Conservation (phyloP, 1,140 invertebrate species). For the Vollenhovia emeryi region DNA sequence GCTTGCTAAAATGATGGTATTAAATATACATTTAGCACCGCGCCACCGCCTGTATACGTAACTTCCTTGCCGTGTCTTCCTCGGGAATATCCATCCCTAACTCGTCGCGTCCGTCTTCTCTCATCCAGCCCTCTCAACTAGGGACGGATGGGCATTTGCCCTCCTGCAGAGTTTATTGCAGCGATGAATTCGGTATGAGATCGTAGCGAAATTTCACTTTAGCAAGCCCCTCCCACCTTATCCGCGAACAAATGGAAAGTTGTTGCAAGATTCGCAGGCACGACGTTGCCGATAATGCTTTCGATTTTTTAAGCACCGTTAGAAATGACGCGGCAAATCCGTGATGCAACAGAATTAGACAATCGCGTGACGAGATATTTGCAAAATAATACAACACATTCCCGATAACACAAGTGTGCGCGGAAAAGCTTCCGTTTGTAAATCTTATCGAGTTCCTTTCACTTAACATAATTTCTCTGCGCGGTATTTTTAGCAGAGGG, state of each 20-base stretch:
- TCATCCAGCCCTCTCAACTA: slow-evolving; percentile 32
- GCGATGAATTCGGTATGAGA: slow-evolving; percentile 79
- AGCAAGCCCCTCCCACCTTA: slow-evolving; percentile 67
- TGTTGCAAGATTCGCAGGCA: neutral
- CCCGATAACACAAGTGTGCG: neutral
- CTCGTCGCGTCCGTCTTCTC: slow-evolving; percentile 38
- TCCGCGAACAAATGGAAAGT: neutral
- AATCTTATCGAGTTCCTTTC: neutral
- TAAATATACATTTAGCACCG: slow-evolving; percentile 74
- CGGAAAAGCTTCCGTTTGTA: too few species aligned
- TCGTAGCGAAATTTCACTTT: slow-evolving; percentile 76
- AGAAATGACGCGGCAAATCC: too few species aligned
- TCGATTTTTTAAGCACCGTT: slow-evolving; percentile 1
- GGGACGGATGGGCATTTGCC: slow-evolving; percentile 25
- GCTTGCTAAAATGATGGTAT: slow-evolving; percentile 75
- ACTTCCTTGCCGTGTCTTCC: slow-evolving; percentile 52
- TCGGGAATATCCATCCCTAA: slow-evolving; percentile 64
- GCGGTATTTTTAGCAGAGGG: slow-evolving; percentile 44
- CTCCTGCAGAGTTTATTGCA: slow-evolving; percentile 75
- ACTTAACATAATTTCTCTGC: neutral
- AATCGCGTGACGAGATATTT: neutral
- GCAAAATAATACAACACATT: neutral
- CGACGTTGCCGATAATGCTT: neutral
- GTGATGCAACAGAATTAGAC: neutral
- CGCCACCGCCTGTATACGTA: slow-evolving; percentile 54